A percentile compares a stretch with the other conserved stretches of the same genome.
Evolutionary conservation across 2,113 vertebrate species (phyloP).

Genomic region (Forbesichthys agassizii): DNA sequence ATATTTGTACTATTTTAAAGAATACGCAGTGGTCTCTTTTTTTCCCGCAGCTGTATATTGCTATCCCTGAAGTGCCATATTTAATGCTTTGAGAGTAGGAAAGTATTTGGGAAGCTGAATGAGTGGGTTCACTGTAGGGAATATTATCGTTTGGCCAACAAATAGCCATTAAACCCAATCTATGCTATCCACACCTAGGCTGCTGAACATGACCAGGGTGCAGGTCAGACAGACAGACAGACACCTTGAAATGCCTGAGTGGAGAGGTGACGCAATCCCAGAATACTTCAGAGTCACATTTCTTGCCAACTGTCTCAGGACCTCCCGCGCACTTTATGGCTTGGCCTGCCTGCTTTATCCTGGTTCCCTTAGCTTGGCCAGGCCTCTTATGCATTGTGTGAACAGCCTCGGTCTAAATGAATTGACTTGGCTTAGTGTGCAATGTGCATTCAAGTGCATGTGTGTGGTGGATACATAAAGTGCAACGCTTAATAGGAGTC

Average conservation of each 20-base stretch:
- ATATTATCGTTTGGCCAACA: conserved; percentile 28
- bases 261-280: conserved; percentile 48
- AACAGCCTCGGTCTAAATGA: conserved; percentile 40
- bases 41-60: not conserved
- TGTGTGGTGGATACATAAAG: conserved; percentile 6
- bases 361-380: not conserved
- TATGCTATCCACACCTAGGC: conserved; percentile 4
- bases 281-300: conserved; percentile 62
- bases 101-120: conserved; percentile 40
- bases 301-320: conserved; percentile 28
- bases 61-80: conserved; percentile 1
- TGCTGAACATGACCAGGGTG: conserved; percentile 25
- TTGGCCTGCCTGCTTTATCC: not conserved
- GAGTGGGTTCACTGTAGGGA: conserved; percentile 11
- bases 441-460: not conserved
- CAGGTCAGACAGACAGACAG: conserved; percentile 13
- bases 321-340: conserved; percentile 28
- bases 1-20: too few relatives aligned
- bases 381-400: conserved; percentile 34
- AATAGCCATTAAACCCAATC: not conserved
- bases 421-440: not conserved
- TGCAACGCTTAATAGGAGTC: not conserved
- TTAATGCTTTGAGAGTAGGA: conserved; percentile 49
- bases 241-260: conserved; percentile 44
- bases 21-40: too few relatives aligned